Base-by-base conservation (phyloP, 2,888 invertebrate genomes). In the Diadegma fenestrale region DNA sequence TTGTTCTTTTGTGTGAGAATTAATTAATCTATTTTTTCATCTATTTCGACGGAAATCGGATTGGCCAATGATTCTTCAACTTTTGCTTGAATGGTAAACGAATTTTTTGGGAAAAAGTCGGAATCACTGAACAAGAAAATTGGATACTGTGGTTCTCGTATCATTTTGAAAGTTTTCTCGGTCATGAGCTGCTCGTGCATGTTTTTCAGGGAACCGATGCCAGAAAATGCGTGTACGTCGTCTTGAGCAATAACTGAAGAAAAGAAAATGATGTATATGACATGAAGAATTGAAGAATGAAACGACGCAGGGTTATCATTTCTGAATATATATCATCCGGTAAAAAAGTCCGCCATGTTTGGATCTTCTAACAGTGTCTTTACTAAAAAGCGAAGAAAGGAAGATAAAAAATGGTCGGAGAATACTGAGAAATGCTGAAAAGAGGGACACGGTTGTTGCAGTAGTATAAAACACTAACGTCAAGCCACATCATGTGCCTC, bases 21-120 rank as follows among this genome's bases (percentile, higher is more conserved):
- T 7, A 37, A 37, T 37, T 8, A 0, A 37, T 37, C n/a, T n/a
- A n/a, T 37, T 37, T 37, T 37, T 10, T 37, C 8, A 86, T 80
- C 79, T 75, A 82, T 83, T 86, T 54, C 22, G n/a, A 51, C 22
- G n/a, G n/a, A 10, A 54, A 19, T 10, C 82, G 66, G 48, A 75
- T 68, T 78, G 43, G 75, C 78, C 83, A 89, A 86, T 82, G 81
- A 89, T 85, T 2, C 12, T 84, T n/a, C n/a, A n/a, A n/a, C n/a
- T n/a, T n/a, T 86, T 77, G 84, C 85, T 88, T n/a, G n/a, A n/a
- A 87, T 81, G 79, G 79, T 66, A 82, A 22, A 30, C 8, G 78
- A 19, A 76, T 80, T 86, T 80, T 86, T 85, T 86, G 86, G 81
- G 80, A 71, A 80, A 68, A 76, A 48, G 54, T 61, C 72, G 71